These are phyloP conservation scores for Sanderia malayensis DNA, from an alignment of 30 jellyfish, hydroid and myxozoan species.

Conservation along the genomic window DNA sequence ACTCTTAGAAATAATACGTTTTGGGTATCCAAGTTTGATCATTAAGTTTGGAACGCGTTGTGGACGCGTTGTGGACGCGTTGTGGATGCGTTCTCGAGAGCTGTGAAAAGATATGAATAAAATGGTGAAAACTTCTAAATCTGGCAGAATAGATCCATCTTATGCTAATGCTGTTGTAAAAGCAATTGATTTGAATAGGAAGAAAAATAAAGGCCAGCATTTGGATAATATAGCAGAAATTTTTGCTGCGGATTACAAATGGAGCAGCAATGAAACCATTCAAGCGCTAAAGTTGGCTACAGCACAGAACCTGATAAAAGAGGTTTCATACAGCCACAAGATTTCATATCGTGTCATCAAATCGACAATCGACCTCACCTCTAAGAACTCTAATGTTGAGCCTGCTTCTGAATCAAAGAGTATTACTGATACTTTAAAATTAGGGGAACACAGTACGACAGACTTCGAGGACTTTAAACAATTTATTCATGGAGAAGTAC, in stretches of 20 bases:
- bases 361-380: not conserved
- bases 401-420: not conserved
- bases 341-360: not conserved
- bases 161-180: not conserved
- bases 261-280: not conserved
- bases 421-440: not conserved
- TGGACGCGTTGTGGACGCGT: too few species aligned
- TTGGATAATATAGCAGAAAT: not conserved
- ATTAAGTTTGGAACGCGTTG: too few species aligned
- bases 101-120: too few species aligned
- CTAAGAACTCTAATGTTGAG: not conserved
- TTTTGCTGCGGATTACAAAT: not conserved
- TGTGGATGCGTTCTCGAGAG: too few species aligned
- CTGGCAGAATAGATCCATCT: too few species aligned
- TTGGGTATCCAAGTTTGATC: too few species aligned
- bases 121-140: not conserved
- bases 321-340: not conserved
- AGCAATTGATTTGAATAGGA: not conserved
- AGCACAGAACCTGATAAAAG: not conserved
- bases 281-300: not conserved
- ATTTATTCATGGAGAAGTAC: conserved; percentile 32
- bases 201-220: not conserved
- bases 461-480: conserved; percentile 28
- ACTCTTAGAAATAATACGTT: too few species aligned
- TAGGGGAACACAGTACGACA: conserved; percentile 23